phyloP scores from a whole-genome alignment of 1,140 invertebrate genomes.

The Neodiprion lecontei region DNA sequence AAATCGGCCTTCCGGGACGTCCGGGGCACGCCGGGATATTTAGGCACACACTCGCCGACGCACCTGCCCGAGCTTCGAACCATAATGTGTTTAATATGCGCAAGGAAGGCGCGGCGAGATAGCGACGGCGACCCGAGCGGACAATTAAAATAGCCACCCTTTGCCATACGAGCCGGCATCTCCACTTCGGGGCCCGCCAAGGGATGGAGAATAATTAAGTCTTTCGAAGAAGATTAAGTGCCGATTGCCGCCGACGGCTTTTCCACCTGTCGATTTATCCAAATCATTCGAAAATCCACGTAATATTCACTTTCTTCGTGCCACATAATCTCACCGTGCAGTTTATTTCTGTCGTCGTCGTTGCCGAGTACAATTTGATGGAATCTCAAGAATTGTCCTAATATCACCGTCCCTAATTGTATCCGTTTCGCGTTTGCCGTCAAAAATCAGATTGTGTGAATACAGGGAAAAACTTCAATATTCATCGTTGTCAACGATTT shows the following conservation, averaged over 20 bases:
- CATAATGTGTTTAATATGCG: conserved; percentile 13
- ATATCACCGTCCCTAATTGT: too few species aligned
- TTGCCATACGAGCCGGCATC: background rate
- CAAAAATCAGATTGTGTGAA: too few species aligned
- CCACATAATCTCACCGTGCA: too few species aligned
- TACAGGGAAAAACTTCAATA: too few species aligned
- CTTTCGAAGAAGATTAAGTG: conserved; percentile 11
- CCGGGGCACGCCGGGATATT: background rate
- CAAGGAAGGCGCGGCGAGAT: background rate
- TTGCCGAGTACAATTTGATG: too few species aligned
- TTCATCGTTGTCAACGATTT: too few species aligned
- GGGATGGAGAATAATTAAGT: conserved; percentile 18
- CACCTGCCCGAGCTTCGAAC: conserved; percentile 15
- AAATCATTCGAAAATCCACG: background rate
- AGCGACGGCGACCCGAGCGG: background rate
- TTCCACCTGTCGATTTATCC: conserved; percentile 9
- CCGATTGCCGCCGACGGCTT: background rate
- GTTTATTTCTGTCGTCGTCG: too few species aligned
- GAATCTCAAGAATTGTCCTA: too few species aligned
- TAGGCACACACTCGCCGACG: background rate
- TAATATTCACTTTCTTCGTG: too few species aligned
- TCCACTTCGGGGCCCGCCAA: background rate
- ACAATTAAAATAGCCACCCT: conserved; percentile 21
- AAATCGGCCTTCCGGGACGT: conserved; percentile 5
- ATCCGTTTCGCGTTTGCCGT: too few species aligned